These are phyloP conservation scores for Ifrita kowaldi DNA, from an alignment of 2,113 vertebrate species.

Conservation along the genomic window DNA sequence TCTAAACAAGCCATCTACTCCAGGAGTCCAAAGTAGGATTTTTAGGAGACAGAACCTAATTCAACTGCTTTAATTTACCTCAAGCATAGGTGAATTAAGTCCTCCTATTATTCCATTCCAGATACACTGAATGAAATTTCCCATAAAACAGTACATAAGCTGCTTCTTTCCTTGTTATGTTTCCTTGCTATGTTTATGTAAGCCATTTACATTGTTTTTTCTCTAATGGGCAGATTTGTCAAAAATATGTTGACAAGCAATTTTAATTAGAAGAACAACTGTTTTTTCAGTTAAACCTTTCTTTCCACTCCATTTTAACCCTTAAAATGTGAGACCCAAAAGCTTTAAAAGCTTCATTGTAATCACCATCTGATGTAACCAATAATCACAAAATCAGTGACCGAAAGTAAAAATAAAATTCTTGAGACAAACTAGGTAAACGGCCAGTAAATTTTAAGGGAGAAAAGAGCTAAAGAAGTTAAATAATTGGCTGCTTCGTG, in stretches of 20 bases:
- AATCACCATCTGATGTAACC: not conserved
- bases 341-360: not conserved
- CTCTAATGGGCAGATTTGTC: not conserved
- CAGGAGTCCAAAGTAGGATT: not conserved
- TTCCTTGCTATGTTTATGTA: not conserved
- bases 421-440: not conserved
- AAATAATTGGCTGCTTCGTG: not conserved
- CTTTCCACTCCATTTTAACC: not conserved
- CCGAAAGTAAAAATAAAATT: not conserved
- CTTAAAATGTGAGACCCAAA: not conserved
- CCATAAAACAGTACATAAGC: not conserved
- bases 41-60: not conserved
- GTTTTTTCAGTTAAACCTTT: not conserved
- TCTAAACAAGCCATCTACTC: not conserved
- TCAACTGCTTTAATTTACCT: not conserved
- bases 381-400: not conserved
- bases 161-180: not conserved
- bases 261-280: not conserved
- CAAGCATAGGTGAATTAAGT: not conserved
- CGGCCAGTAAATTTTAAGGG: not conserved
- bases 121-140: not conserved
- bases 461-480: not conserved
- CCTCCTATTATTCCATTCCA: not conserved
- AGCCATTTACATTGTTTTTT: not conserved
- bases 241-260: not conserved